These are phyloP conservation scores for Ennomos erosarius DNA, from an alignment of 2,888 invertebrate genomes.

Conservation along the genomic window DNA sequence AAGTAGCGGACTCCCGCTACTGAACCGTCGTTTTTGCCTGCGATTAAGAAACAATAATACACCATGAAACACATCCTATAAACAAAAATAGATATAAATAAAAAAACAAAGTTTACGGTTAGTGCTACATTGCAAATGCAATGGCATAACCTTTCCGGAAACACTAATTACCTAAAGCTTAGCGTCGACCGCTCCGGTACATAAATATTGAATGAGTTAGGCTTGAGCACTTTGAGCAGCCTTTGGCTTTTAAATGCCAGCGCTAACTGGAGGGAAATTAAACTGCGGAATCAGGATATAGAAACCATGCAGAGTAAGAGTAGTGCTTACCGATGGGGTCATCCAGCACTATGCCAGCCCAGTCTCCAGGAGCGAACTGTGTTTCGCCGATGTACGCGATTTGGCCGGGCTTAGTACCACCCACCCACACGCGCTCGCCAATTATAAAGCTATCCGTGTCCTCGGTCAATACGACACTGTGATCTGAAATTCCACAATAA, in stretches of 20 bases:
- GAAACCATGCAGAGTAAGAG: too few relatives aligned
- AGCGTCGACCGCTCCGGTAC: too few relatives aligned
- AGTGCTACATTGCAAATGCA: slow-evolving; percentile 4
- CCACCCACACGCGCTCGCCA: slow-evolving; percentile 97
- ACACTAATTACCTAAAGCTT: slow-evolving; percentile 14
- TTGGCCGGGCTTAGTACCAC: slow-evolving; percentile 95
- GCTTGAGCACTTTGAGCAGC: slow-evolving; percentile 11
- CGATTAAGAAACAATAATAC: slow-evolving; percentile 40
- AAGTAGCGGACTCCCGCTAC: slow-evolving; percentile 97
- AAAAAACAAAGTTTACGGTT: slow-evolving; percentile 11
- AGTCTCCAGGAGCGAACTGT: slow-evolving; percentile 98
- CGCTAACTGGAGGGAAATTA: not conserved
- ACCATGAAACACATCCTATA: too few relatives aligned
- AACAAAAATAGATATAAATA: too few relatives aligned
- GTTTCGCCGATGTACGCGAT: slow-evolving; percentile 98
- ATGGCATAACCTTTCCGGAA: slow-evolving; percentile 11
- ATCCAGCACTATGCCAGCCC: slow-evolving; percentile 99
- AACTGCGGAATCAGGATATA: too few relatives aligned
- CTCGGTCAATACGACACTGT: slow-evolving; percentile 92
- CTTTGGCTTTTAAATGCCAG: slow-evolving; percentile 20
- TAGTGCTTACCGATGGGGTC: slow-evolving; percentile 92
- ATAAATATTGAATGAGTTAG: slow-evolving; percentile 24
- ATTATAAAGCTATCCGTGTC: slow-evolving; percentile 98
- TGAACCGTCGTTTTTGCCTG: slow-evolving; percentile 98
- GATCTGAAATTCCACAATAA: slow-evolving; percentile 86